Base-by-base conservation (phyloP, 2,113 vertebrate species). In the Lethenteron reissneri region DNA sequence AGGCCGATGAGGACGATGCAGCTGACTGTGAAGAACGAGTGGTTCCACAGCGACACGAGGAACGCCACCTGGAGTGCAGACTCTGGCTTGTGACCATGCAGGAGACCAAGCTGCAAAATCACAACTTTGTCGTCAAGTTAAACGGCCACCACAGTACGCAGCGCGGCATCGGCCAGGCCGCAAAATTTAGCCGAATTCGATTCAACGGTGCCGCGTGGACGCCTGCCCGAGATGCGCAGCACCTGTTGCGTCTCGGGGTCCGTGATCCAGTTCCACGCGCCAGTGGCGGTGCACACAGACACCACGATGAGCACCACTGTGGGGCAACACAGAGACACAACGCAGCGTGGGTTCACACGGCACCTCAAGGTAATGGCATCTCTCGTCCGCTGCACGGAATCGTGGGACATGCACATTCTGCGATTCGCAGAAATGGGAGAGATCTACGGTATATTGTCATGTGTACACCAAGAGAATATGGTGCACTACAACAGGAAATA, bases 181-280 rank as follows among this genome's bases (percentile, higher is more conserved):
- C 41, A 41, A 41, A 41, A 41, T 41, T n/a, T 5, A 7, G 41
- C 5, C 41, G 41, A 41, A 41, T 41, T 41, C 41, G 41, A 41
- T 41, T 41, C 41, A 41, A 41, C 41, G 41, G 41, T 41, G 41
- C 4, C 41, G 41, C 41, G 41, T 6, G 4, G 6, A 41, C 41
- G 41, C 41, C 41, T 41, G 41, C 25, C 25, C 25, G 25, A 25
- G 25, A 25, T 25, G 25, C 25, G 25, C 64, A 68, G 64, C 79
- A 96, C 94, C 85, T 99, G 97, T 77, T 99, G 94, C 74, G 94
- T 99, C 77, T 99, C 94, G 0, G 94, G 94, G 73, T 99, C 94
- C 86, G 97, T 99, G 76, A 99, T 80, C 94, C 94, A 99, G 80
- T 97, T 99, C 94, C 94, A 99, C 71, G 94, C 94, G 73, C 94